Conservation (phyloP, 2,797 vertebrate genomes). For the Psittacula derbiana region DNA sequence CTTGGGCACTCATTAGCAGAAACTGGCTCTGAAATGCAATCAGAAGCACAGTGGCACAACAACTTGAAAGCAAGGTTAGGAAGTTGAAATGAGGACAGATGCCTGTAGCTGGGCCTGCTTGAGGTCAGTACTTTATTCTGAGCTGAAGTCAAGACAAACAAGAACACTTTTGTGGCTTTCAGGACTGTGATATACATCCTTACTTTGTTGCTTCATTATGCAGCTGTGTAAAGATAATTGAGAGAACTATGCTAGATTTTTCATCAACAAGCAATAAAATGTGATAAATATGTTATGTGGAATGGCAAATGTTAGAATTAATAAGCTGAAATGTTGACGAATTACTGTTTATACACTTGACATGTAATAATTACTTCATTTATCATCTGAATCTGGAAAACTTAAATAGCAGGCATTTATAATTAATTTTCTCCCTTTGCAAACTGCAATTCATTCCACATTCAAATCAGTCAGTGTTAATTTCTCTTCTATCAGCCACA, state of each 20-base stretch:
- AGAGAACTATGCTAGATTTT: constrained; percentile 46
- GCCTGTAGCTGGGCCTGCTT: neutral
- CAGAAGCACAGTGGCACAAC: neutral
- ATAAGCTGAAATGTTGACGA: constrained; percentile 72
- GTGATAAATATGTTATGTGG: constrained; percentile 64
- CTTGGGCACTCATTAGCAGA: neutral
- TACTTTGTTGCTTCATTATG: constrained; percentile 51
- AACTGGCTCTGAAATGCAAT: neutral
- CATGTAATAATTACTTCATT: constrained; percentile 76
- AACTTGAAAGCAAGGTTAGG: neutral
- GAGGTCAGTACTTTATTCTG: neutral
- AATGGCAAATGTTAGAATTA: constrained; percentile 70
- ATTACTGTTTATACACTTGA: constrained; percentile 73
- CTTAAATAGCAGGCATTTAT: constrained; percentile 70
- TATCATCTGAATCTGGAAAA: constrained; percentile 74
- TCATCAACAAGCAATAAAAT: constrained; percentile 70
- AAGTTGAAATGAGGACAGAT: neutral
- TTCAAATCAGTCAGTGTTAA: constrained; percentile 62
- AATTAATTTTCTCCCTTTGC: constrained; percentile 70
- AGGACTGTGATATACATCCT: constrained; percentile 31
- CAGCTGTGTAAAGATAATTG: constrained; percentile 62
- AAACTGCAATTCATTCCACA: constrained; percentile 71
- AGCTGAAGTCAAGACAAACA: neutral
- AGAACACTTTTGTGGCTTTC: neutral
- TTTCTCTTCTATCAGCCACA: constrained; percentile 72